Base-by-base conservation (phyloP, 2,797 vertebrate species). In the Acanthiza pusilla region DNA sequence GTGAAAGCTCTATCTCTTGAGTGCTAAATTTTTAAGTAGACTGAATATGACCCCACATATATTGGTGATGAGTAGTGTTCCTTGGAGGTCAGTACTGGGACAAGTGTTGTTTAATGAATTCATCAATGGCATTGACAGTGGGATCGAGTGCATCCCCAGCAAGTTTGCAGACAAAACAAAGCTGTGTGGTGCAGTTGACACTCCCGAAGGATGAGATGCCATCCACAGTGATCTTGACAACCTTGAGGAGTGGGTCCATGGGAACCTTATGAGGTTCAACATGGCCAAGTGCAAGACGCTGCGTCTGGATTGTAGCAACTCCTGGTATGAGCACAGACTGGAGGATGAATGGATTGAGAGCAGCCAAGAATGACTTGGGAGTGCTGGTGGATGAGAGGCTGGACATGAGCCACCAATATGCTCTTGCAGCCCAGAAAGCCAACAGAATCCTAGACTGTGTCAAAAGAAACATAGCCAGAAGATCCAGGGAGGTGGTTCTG, bases 51-150 rank as follows among this genome's bases (percentile, higher is more conserved):
- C 22, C 13, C 8, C 26, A 62, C 20, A 23, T 40, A 27, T n/a
- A 15, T 32, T 0, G 1, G 21, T 54, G 30, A 38, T 38, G 9
- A 38, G 38, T 38, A 13, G 38, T 38, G 38, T 1, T 34, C 30
- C 34, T 75, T 26, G 17, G 40, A 54, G 34, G 10, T 55, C 18
- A 15, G 4, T 42, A 27, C 12, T 23, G 40, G 18, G 26, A 23
- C 15, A 54, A 27, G 4, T 16, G 26, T 5, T 60, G 15, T 55
- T 74, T 45, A 74, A 42, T 36, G 7, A 42, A 21, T 47, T 22
- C 20, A 34, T 54, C 40, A 23, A 0, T 32, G 40, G 9, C 8
- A 5, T 16, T 15, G 17, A 42, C 25, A 47, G 15, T 11, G 12
- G 21, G 30, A 67, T 6, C 47, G 40, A 34, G 29, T 6, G 29